phyloP scores from a whole-genome alignment of 1,140 invertebrate genomes.

The Philaenus spumarius region DNA sequence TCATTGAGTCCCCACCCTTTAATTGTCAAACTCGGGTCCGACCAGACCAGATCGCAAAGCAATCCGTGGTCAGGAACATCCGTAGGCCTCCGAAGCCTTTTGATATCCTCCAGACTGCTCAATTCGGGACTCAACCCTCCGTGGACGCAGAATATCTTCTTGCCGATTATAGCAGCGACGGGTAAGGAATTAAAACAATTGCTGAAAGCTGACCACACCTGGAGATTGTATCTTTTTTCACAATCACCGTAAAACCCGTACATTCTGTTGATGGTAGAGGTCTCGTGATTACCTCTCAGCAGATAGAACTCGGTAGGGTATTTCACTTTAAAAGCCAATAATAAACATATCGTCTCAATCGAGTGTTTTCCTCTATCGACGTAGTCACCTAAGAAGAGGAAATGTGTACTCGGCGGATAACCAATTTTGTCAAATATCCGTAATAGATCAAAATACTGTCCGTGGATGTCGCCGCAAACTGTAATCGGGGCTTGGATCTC shows the following conservation, averaged over 20 bases:
- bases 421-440: conserved; percentile 94
- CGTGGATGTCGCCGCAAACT: conserved; percentile 86
- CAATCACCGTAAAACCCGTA: conserved; percentile 91
- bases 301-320: too few species aligned
- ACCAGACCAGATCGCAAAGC: conserved; percentile 77
- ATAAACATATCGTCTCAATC: too few species aligned
- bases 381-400: conserved; percentile 92
- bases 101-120: conserved; percentile 49
- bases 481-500: conserved; percentile 62
- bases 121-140: conserved; percentile 53
- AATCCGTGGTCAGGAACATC: too few species aligned
- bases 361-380: too few species aligned
- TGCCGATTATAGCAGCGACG: conserved; percentile 39
- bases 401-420: conserved; percentile 92
- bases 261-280: conserved; percentile 79
- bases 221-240: conserved; percentile 80
- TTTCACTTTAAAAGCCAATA: too few species aligned
- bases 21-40: conserved; percentile 70
- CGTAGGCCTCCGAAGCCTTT: too few species aligned
- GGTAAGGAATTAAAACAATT: conserved; percentile 69
- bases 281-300: conserved; percentile 79
- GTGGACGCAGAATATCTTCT: conserved; percentile 58
- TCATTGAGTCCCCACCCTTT: too few species aligned
- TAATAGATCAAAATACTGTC: conserved; percentile 86
- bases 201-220: conserved; percentile 85